Conservation (phyloP, 2,113 vertebrate genomes). For the Hassar affinis region DNA sequence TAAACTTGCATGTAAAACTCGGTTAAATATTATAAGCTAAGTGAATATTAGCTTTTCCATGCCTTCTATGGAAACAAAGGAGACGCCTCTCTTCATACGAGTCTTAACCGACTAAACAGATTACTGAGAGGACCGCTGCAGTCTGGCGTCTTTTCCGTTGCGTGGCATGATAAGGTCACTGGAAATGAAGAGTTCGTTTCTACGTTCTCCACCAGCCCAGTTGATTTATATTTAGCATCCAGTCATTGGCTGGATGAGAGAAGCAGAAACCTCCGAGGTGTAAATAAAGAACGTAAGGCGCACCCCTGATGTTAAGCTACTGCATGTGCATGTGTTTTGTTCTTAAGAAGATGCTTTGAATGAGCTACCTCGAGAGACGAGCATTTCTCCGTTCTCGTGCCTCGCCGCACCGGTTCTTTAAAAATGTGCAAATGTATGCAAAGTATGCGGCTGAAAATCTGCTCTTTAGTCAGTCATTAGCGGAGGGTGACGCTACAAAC, state of each 20-base stretch:
- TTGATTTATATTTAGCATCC: no score
- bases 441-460: constrained; percentile 45
- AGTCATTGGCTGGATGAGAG: neutral
- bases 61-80: neutral
- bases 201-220: no score
- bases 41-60: neutral
- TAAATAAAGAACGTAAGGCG: neutral
- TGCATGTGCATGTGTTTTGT: neutral
- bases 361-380: constrained; percentile 3
- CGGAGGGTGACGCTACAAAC: constrained; percentile 45
- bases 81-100: neutral
- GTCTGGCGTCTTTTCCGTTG: neutral
- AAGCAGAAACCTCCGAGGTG: neutral
- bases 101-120: neutral
- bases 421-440: constrained; percentile 52
- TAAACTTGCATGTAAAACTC: neutral
- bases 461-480: constrained; percentile 49
- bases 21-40: neutral
- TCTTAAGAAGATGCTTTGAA: constrained; percentile 22
- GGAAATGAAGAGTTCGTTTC: neutral
- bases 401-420: constrained; percentile 11
- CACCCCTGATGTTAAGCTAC: neutral
- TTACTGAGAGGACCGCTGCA: no score
- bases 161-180: neutral
- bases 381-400: constrained; percentile 1